Percentiles rank a stretch among this genome's conserved stretches.
phyloP scores from a whole-genome alignment of 2,113 vertebrate genomes.

The Felis chaus region DNA sequence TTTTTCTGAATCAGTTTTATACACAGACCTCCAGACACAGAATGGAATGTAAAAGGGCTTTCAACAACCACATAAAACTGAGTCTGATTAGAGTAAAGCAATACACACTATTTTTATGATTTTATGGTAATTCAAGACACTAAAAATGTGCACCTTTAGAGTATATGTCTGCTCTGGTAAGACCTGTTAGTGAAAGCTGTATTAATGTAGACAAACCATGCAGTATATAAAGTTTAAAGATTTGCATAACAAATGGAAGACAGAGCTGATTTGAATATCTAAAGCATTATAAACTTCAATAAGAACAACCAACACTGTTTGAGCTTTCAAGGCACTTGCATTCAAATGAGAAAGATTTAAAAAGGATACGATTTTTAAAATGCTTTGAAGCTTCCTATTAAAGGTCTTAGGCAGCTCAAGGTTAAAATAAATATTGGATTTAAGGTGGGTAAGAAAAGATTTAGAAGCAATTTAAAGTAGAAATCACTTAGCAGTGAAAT shows the following conservation, averaged over 20 bases:
- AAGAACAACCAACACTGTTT: conserved; percentile 82
- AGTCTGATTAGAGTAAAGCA: conserved; percentile 86
- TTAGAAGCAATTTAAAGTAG: conserved; percentile 77
- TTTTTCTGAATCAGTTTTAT: conserved; percentile 92
- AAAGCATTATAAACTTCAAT: conserved; percentile 85
- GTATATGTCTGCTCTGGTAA: conserved; percentile 78
- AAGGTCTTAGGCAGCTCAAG: conserved; percentile 77
- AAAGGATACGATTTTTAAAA: conserved; percentile 82
- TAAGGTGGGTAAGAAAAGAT: conserved; percentile 66
- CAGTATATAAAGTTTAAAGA: conserved; percentile 84
- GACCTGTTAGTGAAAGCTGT: conserved; percentile 82
- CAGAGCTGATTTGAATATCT: conserved; percentile 87
- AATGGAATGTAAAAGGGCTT: conserved; percentile 90
- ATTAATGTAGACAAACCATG: conserved; percentile 85
- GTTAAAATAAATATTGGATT: conserved; percentile 83
- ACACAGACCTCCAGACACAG: conserved; percentile 92
- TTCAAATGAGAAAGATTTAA: conserved; percentile 84
- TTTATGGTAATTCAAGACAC: conserved; percentile 85
- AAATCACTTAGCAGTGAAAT: conserved; percentile 72
- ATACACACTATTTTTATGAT: conserved; percentile 85
- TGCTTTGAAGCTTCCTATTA: conserved; percentile 80
- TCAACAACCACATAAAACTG: conserved; percentile 92
- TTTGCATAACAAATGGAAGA: conserved; percentile 85
- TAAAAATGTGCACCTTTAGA: conserved; percentile 84
- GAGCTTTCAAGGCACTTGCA: conserved; percentile 83